A percentile compares a stretch with the other conserved stretches of the same genome.
Conservation (phyloP, 2,888 invertebrate species). For the Scaptodrosophila latifasciaeformis region DNA sequence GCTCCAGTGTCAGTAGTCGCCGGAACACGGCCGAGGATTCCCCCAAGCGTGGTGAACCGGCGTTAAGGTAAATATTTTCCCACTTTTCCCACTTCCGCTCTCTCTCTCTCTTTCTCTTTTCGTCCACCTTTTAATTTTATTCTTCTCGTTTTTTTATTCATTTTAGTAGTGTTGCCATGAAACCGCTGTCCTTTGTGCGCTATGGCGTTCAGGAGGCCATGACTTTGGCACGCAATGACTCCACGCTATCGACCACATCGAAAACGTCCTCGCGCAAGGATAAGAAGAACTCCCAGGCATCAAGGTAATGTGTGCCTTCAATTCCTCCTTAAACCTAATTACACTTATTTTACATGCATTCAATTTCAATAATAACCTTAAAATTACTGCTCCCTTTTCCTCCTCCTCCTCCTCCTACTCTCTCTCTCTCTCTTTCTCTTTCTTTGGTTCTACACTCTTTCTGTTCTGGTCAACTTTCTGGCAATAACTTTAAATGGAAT, state of each 20-base stretch:
- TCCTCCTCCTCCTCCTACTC: slow-evolving; percentile 1
- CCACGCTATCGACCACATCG: slow-evolving; percentile 79
- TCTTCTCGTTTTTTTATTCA: slow-evolving; percentile 8
- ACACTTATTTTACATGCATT: background rate
- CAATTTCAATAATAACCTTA: background rate
- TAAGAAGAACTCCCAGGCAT: slow-evolving; percentile 76
- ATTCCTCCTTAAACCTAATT: background rate
- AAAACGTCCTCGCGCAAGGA: slow-evolving; percentile 75
- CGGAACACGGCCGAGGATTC: slow-evolving; percentile 72
- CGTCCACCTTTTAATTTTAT: slow-evolving; percentile 3
- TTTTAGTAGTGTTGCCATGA: slow-evolving; percentile 79
- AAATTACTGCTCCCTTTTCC: slow-evolving; percentile 34
- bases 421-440: background rate
- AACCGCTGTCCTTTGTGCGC: slow-evolving; percentile 76
- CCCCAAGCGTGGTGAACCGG: slow-evolving; percentile 72
- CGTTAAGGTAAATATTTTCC: slow-evolving; percentile 67
- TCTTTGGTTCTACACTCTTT: background rate
- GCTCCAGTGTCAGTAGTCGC: slow-evolving; percentile 71
- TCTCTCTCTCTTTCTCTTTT: slow-evolving; percentile 4
- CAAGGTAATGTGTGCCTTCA: slow-evolving; percentile 66
- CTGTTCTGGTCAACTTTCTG: background rate
- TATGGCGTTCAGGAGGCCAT: slow-evolving; percentile 75
- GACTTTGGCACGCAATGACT: slow-evolving; percentile 75
- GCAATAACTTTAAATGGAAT: slow-evolving; percentile 33
- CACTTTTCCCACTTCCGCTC: slow-evolving; percentile 6